Evolutionary conservation across 2,888 invertebrate genomes (phyloP).

Genomic region (Athalia cordata): DNA sequence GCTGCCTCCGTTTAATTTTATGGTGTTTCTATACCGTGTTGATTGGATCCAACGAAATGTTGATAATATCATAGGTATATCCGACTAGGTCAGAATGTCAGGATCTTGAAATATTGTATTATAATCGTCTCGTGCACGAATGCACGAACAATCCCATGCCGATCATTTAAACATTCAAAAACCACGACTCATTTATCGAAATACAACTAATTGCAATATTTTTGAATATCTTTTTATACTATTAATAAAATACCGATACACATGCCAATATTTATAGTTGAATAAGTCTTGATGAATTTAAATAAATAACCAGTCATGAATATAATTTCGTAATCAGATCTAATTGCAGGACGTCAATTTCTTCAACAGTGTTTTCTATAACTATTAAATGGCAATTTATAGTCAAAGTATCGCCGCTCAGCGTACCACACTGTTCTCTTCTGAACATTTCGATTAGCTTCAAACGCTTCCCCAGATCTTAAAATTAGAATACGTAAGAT

Average conservation of each 20-base stretch:
- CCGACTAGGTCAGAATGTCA: neutral
- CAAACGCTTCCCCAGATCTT: neutral
- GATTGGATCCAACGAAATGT: constrained; percentile 10
- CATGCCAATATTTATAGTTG: no score
- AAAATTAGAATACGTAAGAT: constrained; percentile 10
- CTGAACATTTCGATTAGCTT: constrained; percentile 3
- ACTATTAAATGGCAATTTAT: no score
- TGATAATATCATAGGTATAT: neutral
- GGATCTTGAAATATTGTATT: constrained; percentile 7
- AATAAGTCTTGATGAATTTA: no score
- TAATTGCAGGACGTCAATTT: no score
- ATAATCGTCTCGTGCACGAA: neutral
- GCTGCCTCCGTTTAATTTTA: neutral
- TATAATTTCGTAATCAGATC: no score
- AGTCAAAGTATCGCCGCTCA: neutral
- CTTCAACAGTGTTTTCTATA: no score
- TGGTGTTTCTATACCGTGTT: neutral
- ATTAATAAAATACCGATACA: no score
- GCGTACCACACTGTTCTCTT: constrained; percentile 5
- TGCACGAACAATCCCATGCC: neutral
- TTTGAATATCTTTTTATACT: neutral
- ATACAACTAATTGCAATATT: neutral
- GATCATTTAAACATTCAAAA: constrained; percentile 10
- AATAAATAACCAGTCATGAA: no score
- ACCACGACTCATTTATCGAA: constrained; percentile 2